Percentiles rank a stretch among this genome's conserved stretches.
Evolutionary conservation across 1,140 invertebrate species (phyloP).

Genomic region (Cydia strobilella): DNA sequence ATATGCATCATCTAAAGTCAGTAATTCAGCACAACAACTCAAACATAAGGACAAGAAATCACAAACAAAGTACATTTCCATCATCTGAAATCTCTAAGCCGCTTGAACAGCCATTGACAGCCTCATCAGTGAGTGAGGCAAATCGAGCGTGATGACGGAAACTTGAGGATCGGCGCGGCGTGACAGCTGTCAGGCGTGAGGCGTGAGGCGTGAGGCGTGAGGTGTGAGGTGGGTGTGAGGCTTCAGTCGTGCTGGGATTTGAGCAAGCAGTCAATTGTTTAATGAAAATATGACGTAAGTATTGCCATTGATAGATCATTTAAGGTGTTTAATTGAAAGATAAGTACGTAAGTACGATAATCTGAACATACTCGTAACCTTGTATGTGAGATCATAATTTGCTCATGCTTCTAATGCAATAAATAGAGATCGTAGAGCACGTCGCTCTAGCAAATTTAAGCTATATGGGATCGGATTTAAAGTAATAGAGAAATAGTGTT

Average conservation of each 20-base stretch:
- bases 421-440: too few species aligned
- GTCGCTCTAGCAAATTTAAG: too few species aligned
- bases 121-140: not conserved
- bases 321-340: too few species aligned
- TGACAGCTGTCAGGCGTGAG: not conserved
- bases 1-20: too few species aligned
- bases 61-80: not conserved
- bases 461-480: not conserved
- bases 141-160: not conserved
- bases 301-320: not conserved
- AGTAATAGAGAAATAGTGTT: slow-evolving; percentile 7
- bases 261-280: not conserved
- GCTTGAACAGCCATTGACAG: slow-evolving; percentile 1
- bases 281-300: not conserved
- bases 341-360: too few species aligned
- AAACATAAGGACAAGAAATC: not conserved
- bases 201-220: not conserved
- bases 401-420: too few species aligned
- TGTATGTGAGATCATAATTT: too few species aligned
- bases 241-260: not conserved
- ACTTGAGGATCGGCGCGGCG: not conserved
- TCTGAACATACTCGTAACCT: too few species aligned
- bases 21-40: not conserved
- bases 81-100: not conserved
- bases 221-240: not conserved